Percentiles rank a stretch among this genome's conserved stretches.
These are phyloP conservation scores for Larimichthys crocea DNA, from an alignment of 2,113 vertebrate species.

Conservation along the genomic window DNA sequence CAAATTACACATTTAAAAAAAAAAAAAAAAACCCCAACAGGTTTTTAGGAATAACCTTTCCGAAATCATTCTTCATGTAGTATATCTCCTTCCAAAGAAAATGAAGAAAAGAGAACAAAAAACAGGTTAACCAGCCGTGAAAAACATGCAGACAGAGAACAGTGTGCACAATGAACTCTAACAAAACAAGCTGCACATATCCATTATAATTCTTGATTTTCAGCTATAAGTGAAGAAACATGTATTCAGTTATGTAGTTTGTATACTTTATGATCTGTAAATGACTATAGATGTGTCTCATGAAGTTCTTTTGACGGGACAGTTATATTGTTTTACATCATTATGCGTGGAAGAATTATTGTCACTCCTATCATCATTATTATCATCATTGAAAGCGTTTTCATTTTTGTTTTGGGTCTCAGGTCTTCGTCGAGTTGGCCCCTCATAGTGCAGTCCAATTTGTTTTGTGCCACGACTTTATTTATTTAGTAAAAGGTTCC, in stretches of 20 bases:
- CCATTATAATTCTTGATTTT: background rate
- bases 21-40: background rate
- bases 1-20: conserved; percentile 12
- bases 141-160: background rate
- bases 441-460: background rate
- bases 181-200: background rate
- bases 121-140: conserved; percentile 4
- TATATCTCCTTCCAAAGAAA: background rate
- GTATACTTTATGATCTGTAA: background rate
- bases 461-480: background rate
- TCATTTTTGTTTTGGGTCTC: too few relatives aligned
- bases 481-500: background rate
- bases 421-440: too few relatives aligned
- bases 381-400: background rate
- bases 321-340: background rate
- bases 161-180: background rate
- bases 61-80: background rate
- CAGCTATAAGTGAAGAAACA: background rate
- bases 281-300: too few relatives aligned
- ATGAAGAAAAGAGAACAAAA: background rate
- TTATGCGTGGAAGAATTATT: background rate
- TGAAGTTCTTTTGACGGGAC: background rate
- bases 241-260: background rate
- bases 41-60: conserved; percentile 5
- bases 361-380: background rate